Percentiles rank a stretch among this genome's conserved stretches.
These are phyloP conservation scores for Siderastrea radians DNA, from an alignment of 92 coral and sea anemone genomes.

Conservation along the genomic window DNA sequence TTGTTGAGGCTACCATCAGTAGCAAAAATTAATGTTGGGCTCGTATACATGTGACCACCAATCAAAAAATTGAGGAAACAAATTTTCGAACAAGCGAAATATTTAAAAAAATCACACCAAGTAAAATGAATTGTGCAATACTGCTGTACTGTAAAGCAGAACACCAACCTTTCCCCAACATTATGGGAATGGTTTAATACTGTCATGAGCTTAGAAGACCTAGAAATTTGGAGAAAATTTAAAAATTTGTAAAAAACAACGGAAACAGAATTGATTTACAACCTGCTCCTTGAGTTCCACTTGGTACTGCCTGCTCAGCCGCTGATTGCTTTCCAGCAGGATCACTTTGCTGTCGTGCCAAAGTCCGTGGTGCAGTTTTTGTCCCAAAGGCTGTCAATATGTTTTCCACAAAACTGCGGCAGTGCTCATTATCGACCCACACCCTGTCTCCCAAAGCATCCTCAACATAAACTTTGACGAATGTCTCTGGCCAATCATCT, in stretches of 20 bases:
- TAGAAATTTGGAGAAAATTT: no score
- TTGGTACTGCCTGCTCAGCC: constrained; percentile 42
- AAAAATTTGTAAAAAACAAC: background rate
- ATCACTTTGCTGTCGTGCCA: constrained; percentile 77
- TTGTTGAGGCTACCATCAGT: no score
- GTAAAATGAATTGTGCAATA: no score
- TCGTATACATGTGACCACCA: no score
- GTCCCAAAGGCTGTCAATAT: constrained; percentile 95
- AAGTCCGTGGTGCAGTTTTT: constrained; percentile 64
- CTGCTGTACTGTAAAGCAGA: no score
- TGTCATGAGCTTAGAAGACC: no score
- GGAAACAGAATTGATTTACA: background rate
- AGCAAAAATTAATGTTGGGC: no score
- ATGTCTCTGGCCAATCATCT: constrained; percentile 97
- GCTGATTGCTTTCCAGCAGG: constrained; percentile 57
- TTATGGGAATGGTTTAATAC: no score
- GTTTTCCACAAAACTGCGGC: constrained; percentile 93
- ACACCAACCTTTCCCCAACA: no score
- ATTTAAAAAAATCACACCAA: no score
- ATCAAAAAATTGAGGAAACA: no score
- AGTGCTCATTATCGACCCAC: constrained; percentile 97
- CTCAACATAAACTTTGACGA: constrained; percentile 96
- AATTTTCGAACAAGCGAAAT: no score
- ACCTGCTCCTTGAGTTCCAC: constrained; percentile 26
- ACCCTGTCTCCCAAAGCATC: constrained; percentile 96